phyloP scores from a whole-genome alignment of 2,888 invertebrate genomes.

The Ormia ochracea region DNA sequence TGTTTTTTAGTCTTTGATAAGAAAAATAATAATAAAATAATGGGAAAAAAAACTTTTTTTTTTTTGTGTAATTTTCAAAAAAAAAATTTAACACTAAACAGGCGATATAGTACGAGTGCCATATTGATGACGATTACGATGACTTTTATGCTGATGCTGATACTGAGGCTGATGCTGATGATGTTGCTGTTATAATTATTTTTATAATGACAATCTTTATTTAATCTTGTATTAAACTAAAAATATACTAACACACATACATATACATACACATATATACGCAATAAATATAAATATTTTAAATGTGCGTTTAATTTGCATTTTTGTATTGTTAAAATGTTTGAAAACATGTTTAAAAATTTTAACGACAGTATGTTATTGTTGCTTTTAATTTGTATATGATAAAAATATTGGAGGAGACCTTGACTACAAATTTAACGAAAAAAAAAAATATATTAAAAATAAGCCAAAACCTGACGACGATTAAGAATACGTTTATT shows the following conservation, averaged over 20 bases:
- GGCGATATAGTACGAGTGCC: slow-evolving; percentile 16
- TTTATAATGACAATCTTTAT: slow-evolving; percentile 11
- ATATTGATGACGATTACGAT: slow-evolving; percentile 1
- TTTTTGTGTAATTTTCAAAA: neutral
- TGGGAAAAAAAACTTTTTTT: slow-evolving; percentile 5
- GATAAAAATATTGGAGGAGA: slow-evolving; percentile 42
- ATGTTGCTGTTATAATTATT: neutral
- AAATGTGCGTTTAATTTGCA: slow-evolving; percentile 62
- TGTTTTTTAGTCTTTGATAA: neutral
- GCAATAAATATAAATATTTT: neutral
- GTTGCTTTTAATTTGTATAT: slow-evolving; percentile 33
- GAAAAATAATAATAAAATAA: neutral
- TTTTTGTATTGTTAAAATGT: slow-evolving; percentile 46
- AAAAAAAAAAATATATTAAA: slow-evolving; percentile 7
- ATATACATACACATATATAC: neutral
- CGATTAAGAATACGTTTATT: slow-evolving; percentile 44
- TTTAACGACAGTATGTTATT: slow-evolving; percentile 43
- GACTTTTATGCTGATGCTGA: slow-evolving; percentile 10
- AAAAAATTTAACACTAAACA: slow-evolving; percentile 25
- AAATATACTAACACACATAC: neutral
- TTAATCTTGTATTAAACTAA: slow-evolving; percentile 20
- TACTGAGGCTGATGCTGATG: neutral
- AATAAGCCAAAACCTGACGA: slow-evolving; percentile 47
- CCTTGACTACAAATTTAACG: slow-evolving; percentile 48
- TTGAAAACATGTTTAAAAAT: slow-evolving; percentile 51